Base-by-base conservation (phyloP, 2,888 invertebrate species). In the Tetranychus piercei region DNA sequence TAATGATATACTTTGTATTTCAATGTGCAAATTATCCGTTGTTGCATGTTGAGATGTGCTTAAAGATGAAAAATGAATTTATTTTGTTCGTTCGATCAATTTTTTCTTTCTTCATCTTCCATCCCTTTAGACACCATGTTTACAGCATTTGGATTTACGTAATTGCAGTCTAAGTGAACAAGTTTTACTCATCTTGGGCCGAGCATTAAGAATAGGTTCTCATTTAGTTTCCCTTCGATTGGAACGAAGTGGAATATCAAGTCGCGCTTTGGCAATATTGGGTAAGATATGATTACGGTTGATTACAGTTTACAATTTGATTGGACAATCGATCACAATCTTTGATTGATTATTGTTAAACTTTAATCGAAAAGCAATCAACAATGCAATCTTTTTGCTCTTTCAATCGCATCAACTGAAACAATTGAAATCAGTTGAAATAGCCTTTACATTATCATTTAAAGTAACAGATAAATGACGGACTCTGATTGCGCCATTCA, bases 181-280 rank as follows among this genome's bases (percentile, higher is more conserved):
- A 72, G 86, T 87, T 80, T 87, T 91, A 82, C 88, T 89, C 9
- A 87, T 88, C 76, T 81, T 92, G 73, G 89, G 89, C 71, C 86
- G 88, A 72, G 87, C 91, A 18, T 83, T 94, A 71, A 86, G 88
- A 71, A 84, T 88, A 81, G 85, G 88, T 34, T 88, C 90, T 77
- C 86, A 88, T 76, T 84, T 93, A 77, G 86, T 88, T 70, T 86
- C 88, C 73, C 85, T 94, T 65, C 89, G 90, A 80, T 83, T 94
- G 80, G 91, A 91, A 82, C 88, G 88, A 78, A 89, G 90, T 77
- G 85, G 85, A 78, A 84, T 93, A 74, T 86, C 88, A 73, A 91
- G 92, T 20, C 86, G 89, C 77, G 86, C 90, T 34, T 84, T 92
- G 75, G 85, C 89, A 76, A 87, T 88, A 79, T 84, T 93, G 75